Conservation (phyloP, 2,113 vertebrate genomes). For the Esox niger region DNA sequence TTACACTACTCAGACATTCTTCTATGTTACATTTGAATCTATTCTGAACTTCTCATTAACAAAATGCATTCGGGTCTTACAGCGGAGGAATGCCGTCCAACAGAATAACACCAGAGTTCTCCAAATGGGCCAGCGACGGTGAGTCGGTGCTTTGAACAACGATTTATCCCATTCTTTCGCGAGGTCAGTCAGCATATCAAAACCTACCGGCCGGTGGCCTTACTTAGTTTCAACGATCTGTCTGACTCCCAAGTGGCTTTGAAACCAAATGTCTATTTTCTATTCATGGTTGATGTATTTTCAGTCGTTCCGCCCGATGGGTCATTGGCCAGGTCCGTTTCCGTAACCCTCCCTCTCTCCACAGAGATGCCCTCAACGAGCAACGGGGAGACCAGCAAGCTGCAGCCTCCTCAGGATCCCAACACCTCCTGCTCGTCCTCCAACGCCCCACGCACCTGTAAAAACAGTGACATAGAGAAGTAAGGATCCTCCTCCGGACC, state of each 20-base stretch:
- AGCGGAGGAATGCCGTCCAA: conserved; percentile 96
- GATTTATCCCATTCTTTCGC: neutral
- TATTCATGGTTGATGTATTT: no score
- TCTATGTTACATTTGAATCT: neutral
- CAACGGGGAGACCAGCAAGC: conserved; percentile 95
- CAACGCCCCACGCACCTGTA: conserved; percentile 91
- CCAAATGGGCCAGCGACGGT: conserved; percentile 97
- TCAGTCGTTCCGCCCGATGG: no score
- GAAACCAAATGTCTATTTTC: no score
- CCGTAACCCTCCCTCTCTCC: no score
- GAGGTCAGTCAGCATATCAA: neutral
- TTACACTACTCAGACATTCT: neutral
- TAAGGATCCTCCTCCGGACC: neutral
- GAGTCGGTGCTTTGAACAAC: conserved; percentile 54
- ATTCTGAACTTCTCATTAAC: neutral
- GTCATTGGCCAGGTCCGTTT: neutral
- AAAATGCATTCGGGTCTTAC: conserved; percentile 6
- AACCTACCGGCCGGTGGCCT: neutral
- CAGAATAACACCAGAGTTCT: conserved; percentile 96
- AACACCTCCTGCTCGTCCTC: conserved; percentile 64
- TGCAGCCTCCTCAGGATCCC: conserved; percentile 70
- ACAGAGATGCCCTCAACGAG: conserved; percentile 98
- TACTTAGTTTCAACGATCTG: no score
- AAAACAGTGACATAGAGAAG: conserved; percentile 99
- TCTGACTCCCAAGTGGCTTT: no score